Evolutionary conservation across 2,797 vertebrate species (phyloP).

Genomic region (Mormyrus hasselquistii): DNA sequence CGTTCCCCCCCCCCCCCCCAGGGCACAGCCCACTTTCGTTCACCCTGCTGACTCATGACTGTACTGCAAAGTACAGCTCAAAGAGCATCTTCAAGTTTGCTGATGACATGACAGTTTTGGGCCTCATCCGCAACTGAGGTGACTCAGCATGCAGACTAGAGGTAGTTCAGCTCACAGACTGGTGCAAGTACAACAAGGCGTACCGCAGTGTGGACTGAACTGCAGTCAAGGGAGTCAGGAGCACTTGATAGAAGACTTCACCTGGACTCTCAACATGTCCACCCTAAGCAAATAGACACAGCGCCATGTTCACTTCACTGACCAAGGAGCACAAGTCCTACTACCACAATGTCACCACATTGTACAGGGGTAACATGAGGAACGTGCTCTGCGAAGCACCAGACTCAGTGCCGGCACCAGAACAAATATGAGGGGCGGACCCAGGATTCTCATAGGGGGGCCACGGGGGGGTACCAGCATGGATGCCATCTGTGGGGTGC

Average conservation of each 20-base stretch:
- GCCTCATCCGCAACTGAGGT: background rate
- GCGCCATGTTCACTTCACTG: no score
- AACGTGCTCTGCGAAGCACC: background rate
- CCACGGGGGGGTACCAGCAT: no score
- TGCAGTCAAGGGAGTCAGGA: background rate
- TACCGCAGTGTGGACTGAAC: background rate
- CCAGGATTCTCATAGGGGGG: no score
- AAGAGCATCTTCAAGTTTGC: background rate
- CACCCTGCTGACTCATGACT: background rate
- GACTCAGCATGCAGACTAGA: background rate
- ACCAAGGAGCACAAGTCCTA: no score
- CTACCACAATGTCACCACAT: background rate
- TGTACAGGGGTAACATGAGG: background rate
- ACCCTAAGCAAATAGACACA: no score
- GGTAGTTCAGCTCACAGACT: background rate
- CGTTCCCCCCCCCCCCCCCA: background rate
- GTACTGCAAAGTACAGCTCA: background rate
- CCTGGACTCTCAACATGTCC: no score
- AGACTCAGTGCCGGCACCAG: no score
- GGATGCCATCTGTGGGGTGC: no score
- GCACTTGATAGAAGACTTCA: background rate
- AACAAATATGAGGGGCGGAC: no score
- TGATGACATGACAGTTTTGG: background rate
- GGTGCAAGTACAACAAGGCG: background rate
- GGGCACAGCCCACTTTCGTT: background rate